Percentiles rank a stretch among this genome's conserved stretches.
Evolutionary conservation across 2,888 invertebrate genomes (phyloP).

Genomic region (Cyrtodaria siliqua): DNA sequence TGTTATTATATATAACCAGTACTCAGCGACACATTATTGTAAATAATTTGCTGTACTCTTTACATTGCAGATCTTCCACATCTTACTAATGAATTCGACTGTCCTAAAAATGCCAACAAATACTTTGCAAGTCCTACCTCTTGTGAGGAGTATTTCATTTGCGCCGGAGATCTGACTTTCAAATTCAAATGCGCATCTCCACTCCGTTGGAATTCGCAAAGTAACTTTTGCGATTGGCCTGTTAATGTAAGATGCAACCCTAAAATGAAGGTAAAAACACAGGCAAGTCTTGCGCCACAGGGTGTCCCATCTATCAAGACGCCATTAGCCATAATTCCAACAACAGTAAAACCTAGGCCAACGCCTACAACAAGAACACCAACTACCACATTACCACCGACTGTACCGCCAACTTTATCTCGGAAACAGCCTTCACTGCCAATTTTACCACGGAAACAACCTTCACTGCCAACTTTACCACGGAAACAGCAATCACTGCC

Average conservation of each 20-base stretch:
- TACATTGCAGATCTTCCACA: slow-evolving; percentile 52
- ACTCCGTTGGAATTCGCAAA: slow-evolving; percentile 66
- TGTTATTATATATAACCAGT: too few species aligned
- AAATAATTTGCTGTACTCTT: too few species aligned
- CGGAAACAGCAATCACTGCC: too few species aligned
- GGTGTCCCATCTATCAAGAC: neutral
- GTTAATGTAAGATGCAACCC: slow-evolving; percentile 65
- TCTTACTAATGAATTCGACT: slow-evolving; percentile 62
- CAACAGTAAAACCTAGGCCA: slow-evolving; percentile 20
- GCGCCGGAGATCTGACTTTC: slow-evolving; percentile 67
- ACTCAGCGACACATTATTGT: too few species aligned
- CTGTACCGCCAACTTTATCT: neutral
- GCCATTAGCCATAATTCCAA: slow-evolving; percentile 7
- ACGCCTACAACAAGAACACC: slow-evolving; percentile 13
- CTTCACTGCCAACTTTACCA: neutral
- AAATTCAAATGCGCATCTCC: slow-evolving; percentile 72
- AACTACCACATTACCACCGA: neutral
- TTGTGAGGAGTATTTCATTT: slow-evolving; percentile 72
- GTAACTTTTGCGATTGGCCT: slow-evolving; percentile 76
- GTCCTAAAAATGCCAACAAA: slow-evolving; percentile 64
- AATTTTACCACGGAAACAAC: neutral
- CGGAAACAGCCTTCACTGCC: neutral
- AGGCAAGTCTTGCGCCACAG: slow-evolving; percentile 12
- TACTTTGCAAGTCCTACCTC: slow-evolving; percentile 67
- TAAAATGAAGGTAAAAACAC: slow-evolving; percentile 4